Evolutionary conservation across 2,113 vertebrate genomes (phyloP), one percentile per base, ranked within the genome.

Genomic region (Hippocampus mohnikei): DNA sequence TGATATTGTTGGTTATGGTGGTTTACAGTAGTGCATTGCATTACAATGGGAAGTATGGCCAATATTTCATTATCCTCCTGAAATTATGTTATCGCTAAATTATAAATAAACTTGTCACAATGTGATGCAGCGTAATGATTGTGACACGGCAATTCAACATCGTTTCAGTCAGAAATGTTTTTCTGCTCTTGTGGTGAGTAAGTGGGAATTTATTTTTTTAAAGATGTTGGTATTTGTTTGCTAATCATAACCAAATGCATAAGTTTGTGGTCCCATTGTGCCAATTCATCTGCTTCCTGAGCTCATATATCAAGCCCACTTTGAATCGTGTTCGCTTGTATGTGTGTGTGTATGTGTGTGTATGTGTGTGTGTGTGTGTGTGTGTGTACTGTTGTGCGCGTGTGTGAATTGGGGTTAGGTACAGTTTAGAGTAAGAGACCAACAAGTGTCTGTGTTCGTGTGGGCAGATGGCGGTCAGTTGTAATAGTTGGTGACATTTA

Each of bases 301-400:
- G 58, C 15, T 29, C 27, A 59, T 18, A 29, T 16, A 59, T 33
- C 27, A 59, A 59, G 58, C 25, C 3, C 58, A 16, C 25, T 5
- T 27, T 7, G 9, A 18, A 3, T 20, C 37, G 15, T 16, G 25
- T 1, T 2, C 20, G 20, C 1, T 37, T 67, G 25, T 29, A 25
- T 48, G 46, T 20, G 27, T 44, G 63, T 64, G 62, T 40, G 37
- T 65, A 41, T 65, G 63, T 66, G 64, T 44, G 42, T 2, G 42
- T 46, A 15, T 46, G 10, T 44, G 11, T 13, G 44, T 3, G 13
- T 46, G 44, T 15, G 44, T 46, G 44, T 13, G 25, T 27, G 46
- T 12, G 42, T 48, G n/a, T 42, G 66, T 37, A 21, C 29, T 8
- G 37, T 18, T 53, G 66, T n/a, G 50, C 20, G 33, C 5, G 8